Conservation (phyloP, 1,140 invertebrate species). For the Drosophila seguyi region DNA sequence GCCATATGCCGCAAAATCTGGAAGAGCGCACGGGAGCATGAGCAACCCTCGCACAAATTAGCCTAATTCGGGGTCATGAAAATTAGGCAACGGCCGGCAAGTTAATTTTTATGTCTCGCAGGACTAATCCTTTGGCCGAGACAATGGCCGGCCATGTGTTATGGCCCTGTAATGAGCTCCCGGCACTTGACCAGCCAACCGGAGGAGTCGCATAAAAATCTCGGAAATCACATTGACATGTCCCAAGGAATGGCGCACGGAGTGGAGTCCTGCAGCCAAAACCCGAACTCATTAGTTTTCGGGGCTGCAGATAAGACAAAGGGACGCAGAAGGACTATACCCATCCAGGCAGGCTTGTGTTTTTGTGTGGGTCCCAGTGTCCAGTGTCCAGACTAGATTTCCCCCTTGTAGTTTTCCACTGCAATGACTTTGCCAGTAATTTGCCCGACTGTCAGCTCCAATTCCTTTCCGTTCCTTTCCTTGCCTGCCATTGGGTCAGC, state of each 20-base stretch:
- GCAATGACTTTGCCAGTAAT: slow-evolving; percentile 81
- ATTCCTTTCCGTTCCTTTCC: slow-evolving; percentile 71
- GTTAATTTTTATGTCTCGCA: slow-evolving; percentile 69
- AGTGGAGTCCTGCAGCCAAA: slow-evolving; percentile 39
- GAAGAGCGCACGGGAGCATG: slow-evolving; percentile 1
- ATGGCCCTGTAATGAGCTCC: slow-evolving; percentile 81
- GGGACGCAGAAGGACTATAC: slow-evolving; percentile 9
- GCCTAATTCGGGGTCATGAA: slow-evolving; percentile 58
- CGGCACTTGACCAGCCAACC: slow-evolving; percentile 40
- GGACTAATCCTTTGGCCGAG: slow-evolving; percentile 59
- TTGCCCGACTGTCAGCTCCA: slow-evolving; percentile 81
- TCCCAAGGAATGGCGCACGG: slow-evolving; percentile 34
- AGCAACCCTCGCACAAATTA: slow-evolving; percentile 58
- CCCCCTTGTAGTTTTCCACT: slow-evolving; percentile 75
- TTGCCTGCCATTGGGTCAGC: slow-evolving; percentile 74
- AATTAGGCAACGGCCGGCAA: slow-evolving; percentile 57
- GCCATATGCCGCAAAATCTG: slow-evolving; percentile 63
- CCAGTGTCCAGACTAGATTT: slow-evolving; percentile 47
- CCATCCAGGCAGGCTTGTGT: slow-evolving; percentile 5
- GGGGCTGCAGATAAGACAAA: slow-evolving; percentile 70
- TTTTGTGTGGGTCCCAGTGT: slow-evolving; percentile 14
- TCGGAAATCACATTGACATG: slow-evolving; percentile 80
- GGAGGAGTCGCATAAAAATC: slow-evolving; percentile 67
- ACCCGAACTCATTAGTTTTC: slow-evolving; percentile 68
- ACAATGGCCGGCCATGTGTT: slow-evolving; percentile 68